Evolutionary conservation across 2,797 vertebrate species (phyloP), one percentile per base, ranked within the genome.

Genomic region (Anableps anableps): DNA sequence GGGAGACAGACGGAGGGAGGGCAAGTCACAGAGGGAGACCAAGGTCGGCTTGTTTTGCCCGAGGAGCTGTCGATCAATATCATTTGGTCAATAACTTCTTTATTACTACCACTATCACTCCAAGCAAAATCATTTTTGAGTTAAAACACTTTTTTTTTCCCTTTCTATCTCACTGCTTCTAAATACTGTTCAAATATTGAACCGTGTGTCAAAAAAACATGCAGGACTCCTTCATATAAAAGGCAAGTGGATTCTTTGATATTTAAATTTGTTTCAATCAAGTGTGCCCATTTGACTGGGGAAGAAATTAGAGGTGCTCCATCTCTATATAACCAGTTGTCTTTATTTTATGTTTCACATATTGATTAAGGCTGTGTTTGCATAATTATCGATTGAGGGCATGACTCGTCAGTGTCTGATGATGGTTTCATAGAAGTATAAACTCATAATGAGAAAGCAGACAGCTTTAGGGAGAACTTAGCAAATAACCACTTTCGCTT

Each of bases 51-150:
- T 96, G 96, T 97, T 97, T 97, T 97, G 97, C 98, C 97, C 93
- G 96, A 97, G 97, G 97, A 99, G 97, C 97, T 95, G 95, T 92
- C 97, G 96, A 99, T 99, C 98, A 97, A 99, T 99, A 98, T 97
- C 94, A 97, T 96, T 97, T 99, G 97, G 97, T 99, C 98, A 99
- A 99, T 99, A 99, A 97, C 96, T 97, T 96, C 97, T 99, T 99
- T 99, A 99, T 99, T 99, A 99, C 97, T 97, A 95, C 83, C 95
- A 96, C 96, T 96, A 97, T 97, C 96, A 98, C 98, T 98, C 89
- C 86, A 77, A 98, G 97, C 97, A 94, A 98, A 97, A 98, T 98
- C 92, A 98, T 98, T 99, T 98, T 97, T 94, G 96, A 97, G 97
- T 97, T 98, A 96, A 98, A 98, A 98, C 97, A 97, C 95, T 97